Evolutionary conservation across 2,113 vertebrate genomes (phyloP).

Genomic region (Eretmochelys imbricata): DNA sequence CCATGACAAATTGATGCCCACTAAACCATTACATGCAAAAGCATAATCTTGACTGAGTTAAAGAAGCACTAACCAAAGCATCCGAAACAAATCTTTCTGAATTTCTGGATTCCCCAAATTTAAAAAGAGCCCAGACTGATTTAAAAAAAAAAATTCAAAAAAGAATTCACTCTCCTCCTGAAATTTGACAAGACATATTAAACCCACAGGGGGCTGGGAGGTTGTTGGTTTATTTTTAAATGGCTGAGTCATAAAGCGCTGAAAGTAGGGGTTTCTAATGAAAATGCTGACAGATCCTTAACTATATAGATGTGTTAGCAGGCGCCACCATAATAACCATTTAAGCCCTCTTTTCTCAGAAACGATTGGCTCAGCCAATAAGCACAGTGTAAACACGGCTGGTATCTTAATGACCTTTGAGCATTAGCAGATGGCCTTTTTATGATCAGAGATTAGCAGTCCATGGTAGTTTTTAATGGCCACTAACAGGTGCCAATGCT

Average conservation of each 20-base stretch:
- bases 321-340: conserved; percentile 67
- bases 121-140: not conserved
- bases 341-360: conserved; percentile 69
- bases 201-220: not conserved
- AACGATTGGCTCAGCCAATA: conserved; percentile 63
- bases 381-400: conserved; percentile 73
- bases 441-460: conserved; percentile 80
- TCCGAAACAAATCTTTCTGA: not conserved
- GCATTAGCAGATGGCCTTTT: conserved; percentile 86
- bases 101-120: not conserved
- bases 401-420: conserved; percentile 84
- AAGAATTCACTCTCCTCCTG: not conserved
- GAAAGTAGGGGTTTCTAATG: conserved; percentile 43
- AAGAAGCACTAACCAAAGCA: not conserved
- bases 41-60: not conserved
- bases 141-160: not conserved
- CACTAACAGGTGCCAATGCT: conserved; percentile 78
- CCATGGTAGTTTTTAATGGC: conserved; percentile 77
- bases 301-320: not conserved
- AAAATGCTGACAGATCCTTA: conserved; percentile 53
- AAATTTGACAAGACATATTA: not conserved
- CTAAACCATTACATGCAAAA: not conserved
- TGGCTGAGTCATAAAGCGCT: conserved; percentile 31
- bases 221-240: not conserved
- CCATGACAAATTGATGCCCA: not conserved